Conservation (phyloP, 2,888 invertebrate species). For the Trachelus tabidus region DNA sequence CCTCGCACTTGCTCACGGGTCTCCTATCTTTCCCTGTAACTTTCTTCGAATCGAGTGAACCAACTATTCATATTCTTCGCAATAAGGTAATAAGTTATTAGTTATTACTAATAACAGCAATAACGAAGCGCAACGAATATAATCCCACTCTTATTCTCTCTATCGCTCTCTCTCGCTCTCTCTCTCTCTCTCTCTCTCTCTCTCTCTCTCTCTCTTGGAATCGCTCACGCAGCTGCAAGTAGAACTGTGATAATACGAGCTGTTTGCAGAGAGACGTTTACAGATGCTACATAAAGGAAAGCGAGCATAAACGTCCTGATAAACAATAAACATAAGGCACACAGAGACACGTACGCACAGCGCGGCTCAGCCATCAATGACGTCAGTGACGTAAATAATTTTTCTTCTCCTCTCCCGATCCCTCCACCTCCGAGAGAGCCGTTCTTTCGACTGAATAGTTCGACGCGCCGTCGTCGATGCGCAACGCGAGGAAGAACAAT, state of each 20-base stretch:
- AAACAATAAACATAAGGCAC: constrained; percentile 28
- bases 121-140: too few relatives aligned
- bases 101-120: too few relatives aligned
- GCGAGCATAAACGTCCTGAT: constrained; percentile 33
- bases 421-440: neutral
- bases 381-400: constrained; percentile 22
- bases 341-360: constrained; percentile 10
- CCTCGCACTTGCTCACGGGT: neutral
- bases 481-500: too few relatives aligned
- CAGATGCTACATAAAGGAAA: constrained; percentile 27
- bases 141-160: neutral
- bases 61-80: too few relatives aligned
- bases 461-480: too few relatives aligned
- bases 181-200: constrained; percentile 10
- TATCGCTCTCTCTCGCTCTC: too few relatives aligned
- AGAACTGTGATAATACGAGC: constrained; percentile 21
- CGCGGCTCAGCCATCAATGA: constrained; percentile 8
- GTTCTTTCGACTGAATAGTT: neutral
- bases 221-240: neutral
- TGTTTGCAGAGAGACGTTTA: constrained; percentile 27
- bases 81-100: too few relatives aligned
- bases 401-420: constrained; percentile 9
- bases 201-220: constrained; percentile 12
- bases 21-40: neutral
- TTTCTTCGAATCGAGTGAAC: neutral